Conservation (phyloP, 2,888 invertebrate genomes). For the Rhagonycha fulva region DNA sequence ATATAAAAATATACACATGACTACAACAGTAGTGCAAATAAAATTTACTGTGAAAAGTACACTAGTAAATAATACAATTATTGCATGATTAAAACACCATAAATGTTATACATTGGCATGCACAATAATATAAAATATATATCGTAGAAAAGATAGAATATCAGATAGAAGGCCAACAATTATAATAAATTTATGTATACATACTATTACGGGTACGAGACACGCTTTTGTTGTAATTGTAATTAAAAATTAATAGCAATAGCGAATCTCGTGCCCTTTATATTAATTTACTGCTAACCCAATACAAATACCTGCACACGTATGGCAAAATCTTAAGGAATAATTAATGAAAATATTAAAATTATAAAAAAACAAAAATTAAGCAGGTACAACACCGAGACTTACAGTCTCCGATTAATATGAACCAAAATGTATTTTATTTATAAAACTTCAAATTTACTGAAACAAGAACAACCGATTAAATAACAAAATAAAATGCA, state of each 20-base stretch:
- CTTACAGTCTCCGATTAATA: constrained; percentile 49
- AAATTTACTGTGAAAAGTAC: neutral
- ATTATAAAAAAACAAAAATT: constrained; percentile 26
- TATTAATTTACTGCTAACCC: constrained; percentile 16
- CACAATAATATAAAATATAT: constrained; percentile 44
- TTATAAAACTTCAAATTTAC: constrained; percentile 12
- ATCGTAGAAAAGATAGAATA: constrained; percentile 50
- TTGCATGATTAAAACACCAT: neutral
- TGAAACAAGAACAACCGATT: neutral
- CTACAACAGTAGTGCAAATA: neutral
- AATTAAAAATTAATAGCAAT: neutral
- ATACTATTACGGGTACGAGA: constrained; percentile 9
- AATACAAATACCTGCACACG: constrained; percentile 43
- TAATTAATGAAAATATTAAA: constrained; percentile 33
- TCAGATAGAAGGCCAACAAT: constrained; percentile 57
- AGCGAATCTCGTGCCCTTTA: constrained; percentile 28
- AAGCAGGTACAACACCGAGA: constrained; percentile 51
- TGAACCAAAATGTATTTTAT: constrained; percentile 47
- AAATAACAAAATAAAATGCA: neutral
- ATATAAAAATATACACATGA: neutral
- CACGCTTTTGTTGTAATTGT: constrained; percentile 1
- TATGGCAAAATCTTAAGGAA: constrained; percentile 49
- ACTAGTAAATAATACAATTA: neutral
- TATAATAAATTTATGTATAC: constrained; percentile 31
- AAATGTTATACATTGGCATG: constrained; percentile 45